Evolutionary conservation across 2,113 vertebrate species (phyloP), one percentile per base, ranked within the genome.

Genomic region (Perccottus glenii): DNA sequence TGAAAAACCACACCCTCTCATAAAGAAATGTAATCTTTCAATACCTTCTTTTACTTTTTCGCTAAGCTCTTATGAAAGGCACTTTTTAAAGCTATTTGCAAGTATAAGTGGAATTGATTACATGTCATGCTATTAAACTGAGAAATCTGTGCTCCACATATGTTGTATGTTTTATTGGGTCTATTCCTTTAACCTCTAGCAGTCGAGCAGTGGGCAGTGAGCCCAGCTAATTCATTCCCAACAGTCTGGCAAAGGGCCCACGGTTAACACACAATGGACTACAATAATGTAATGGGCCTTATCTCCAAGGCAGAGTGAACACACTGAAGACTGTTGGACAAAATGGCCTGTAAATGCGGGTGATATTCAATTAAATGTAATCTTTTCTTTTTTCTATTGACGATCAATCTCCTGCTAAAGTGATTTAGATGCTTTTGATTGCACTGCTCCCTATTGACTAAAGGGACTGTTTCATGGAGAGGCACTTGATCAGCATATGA

Each of bases 251-350:
- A 76, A 38, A 70, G 63, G 58, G 83, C 87, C 89, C 61, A 59
- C 80, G 53, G 83, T 82, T 83, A 76, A 81, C 75, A 73, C 80
- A 82, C 83, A 86, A 86, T 81, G 72, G 80, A 82, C 78, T 73
- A 87, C 83, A 89, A 81, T 90, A 85, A 85, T 88, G 87, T 90
- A 90, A 90, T 87, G 85, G 85, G 75, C 79, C 78, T 89, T 88
- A 90, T 88, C 88, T 88, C 74, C 58, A 16, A 71, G 71, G 75
- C 77, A 71, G 80, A 81, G 82, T 10, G 83, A 84, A 77, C 83
- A 81, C 71, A 75, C 64, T 53, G 58, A 53, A 60, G 70, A 64
- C 78, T 75, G 82, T 82, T 78, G 78, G 84, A 79, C 80, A 82
- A 81, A 91, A 89, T 75, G 82, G 82, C 76, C 80, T 83, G 80